Base-by-base conservation (phyloP, 2,888 invertebrate species). In the Panorpa germanica region DNA sequence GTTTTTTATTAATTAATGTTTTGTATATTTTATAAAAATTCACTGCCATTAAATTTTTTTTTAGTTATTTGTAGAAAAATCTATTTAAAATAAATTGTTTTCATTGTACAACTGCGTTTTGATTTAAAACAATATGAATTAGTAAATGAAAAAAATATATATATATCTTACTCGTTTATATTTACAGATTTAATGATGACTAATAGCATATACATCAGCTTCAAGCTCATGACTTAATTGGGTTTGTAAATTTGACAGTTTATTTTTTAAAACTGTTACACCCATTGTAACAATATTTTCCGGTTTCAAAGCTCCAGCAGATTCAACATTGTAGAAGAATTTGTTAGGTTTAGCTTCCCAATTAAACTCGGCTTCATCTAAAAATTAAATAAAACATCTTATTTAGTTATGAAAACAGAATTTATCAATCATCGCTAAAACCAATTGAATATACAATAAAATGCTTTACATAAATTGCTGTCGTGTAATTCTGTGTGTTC, bases 241-340 rank as follows among this genome's bases (percentile, higher is more conserved):
- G 4, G 83, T 91, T 54, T 96, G 93, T 22, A 98, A 62, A 59
- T 96, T 93, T 18, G 86, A 77, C 15, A 98, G 61, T 58, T 98
- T 98, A 48, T 86, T 88, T 55, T 93, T 96, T 22, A 98, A 59
- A 33, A 83, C 78, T 19, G 80, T 74, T 16, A 96, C 80, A 2
- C 93, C 95, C 73, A 90, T 88, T 40, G 85, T 68, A 0, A 99
- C 90, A 44, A 98, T 95, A 48, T 86, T 95, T 53, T 96, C 93
- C 0, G 98, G 95, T 47, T 81, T 81, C 4, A 99, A 56, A 1
- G 93, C 76, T 3, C 98, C 98, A 9, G 85, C 72, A 3, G 93
- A 83, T 53, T 99, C 98, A 0, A 98, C 91, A 54, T 93, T 95
- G 47, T 77, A 90, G 55, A 70, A 99, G 55, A 88, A 98, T 54